phyloP scores from a whole-genome alignment of 37 sponge, comb jelly and placozoan genomes.

The Halisarca cf. caerulea region DNA sequence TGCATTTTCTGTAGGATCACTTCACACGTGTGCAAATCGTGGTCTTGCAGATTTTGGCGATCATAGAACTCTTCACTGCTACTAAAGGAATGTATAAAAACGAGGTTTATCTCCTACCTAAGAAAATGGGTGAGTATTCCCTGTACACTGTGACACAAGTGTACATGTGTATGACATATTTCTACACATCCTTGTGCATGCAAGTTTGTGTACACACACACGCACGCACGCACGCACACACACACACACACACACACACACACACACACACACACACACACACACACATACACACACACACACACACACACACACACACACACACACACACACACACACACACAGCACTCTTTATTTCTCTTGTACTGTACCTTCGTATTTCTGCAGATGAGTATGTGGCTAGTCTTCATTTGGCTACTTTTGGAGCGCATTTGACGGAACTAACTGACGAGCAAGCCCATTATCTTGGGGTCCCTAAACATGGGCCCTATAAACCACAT shows the following conservation, averaged over 20 bases:
- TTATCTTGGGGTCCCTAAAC: constrained; percentile 72
- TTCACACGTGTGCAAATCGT: no score
- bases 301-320: constrained; percentile 16
- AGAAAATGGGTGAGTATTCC: constrained; percentile 80
- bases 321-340: constrained; percentile 16
- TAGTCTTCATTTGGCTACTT: constrained; percentile 71
- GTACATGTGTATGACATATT: no score
- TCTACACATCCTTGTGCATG: not conserved
- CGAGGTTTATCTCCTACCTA: constrained; percentile 87
- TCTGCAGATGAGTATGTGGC: constrained; percentile 89
- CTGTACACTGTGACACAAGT: no score
- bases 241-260: constrained; percentile 40
- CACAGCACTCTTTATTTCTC: not conserved
- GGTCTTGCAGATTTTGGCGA: constrained; percentile 74
- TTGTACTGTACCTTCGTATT: not conserved
- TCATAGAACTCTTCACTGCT: constrained; percentile 84
- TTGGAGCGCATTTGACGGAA: constrained; percentile 82
- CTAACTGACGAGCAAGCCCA: constrained; percentile 76
- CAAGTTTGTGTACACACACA: constrained; percentile 1
- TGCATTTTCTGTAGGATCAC: no score
- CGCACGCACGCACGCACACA: constrained; percentile 27
- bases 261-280: constrained; percentile 24
- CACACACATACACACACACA: constrained; percentile 12
- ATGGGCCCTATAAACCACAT: constrained; percentile 87
- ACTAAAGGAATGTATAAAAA: constrained; percentile 75